Conservation (phyloP, 2,888 invertebrate species). For the Lutraria lutraria region DNA sequence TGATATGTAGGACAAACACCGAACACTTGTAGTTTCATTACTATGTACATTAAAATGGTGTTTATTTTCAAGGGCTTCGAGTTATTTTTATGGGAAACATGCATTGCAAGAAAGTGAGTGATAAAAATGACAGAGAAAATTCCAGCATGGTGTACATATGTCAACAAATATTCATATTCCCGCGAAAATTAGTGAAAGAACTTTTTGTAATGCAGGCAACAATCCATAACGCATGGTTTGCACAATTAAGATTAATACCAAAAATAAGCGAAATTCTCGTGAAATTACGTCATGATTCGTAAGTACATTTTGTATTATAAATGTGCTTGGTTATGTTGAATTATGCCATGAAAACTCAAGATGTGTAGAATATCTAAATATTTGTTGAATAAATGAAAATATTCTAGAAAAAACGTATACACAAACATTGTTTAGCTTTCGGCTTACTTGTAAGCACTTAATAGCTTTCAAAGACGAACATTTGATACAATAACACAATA, state of each 20-base stretch:
- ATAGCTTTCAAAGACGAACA: too few relatives aligned
- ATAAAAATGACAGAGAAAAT: slow-evolving; percentile 33
- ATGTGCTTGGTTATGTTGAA: too few relatives aligned
- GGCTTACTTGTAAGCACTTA: too few relatives aligned
- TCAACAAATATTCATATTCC: slow-evolving; percentile 29
- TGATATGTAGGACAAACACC: neutral
- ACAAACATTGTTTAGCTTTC: too few relatives aligned
- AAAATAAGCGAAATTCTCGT: neutral
- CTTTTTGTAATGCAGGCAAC: neutral
- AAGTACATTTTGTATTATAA: too few relatives aligned
- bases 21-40: slow-evolving; percentile 48
- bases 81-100: slow-evolving; percentile 30
- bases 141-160: slow-evolving; percentile 23
- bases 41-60: slow-evolving; percentile 44
- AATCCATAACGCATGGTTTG: neutral
- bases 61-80: slow-evolving; percentile 44
- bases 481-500: too few relatives aligned
- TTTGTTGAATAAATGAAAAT: too few relatives aligned
- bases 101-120: slow-evolving; percentile 5
- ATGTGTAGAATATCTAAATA: too few relatives aligned
- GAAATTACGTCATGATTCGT: too few relatives aligned
- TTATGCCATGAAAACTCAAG: too few relatives aligned
- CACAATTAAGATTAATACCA: neutral
- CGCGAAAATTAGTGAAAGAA: slow-evolving; percentile 10
- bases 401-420: too few relatives aligned